A percentile compares a stretch with the other conserved stretches of the same genome.
These are phyloP conservation scores for Amphimedon queenslandica DNA, from an alignment of 37 sponge, comb jelly and placozoan species.

Conservation along the genomic window DNA sequence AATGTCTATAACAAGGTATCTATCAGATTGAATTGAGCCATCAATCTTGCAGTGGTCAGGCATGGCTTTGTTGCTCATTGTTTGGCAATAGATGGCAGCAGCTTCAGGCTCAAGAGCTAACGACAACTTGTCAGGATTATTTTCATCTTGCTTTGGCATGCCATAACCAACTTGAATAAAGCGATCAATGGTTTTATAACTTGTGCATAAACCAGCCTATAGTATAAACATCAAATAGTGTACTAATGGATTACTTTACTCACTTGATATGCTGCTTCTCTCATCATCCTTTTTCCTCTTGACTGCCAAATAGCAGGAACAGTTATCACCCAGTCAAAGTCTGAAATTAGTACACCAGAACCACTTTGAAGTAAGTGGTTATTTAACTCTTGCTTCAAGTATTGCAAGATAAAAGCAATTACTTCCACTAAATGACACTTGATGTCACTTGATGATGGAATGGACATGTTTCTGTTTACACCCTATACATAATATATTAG, in stretches of 20 bases:
- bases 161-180: background rate
- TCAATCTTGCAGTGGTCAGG: background rate
- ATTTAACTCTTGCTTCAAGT: constrained; percentile 25
- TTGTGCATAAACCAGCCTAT: constrained; percentile 45
- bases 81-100: constrained; percentile 31
- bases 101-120: constrained; percentile 40
- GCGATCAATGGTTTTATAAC: background rate
- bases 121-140: constrained; percentile 22
- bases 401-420: constrained; percentile 34
- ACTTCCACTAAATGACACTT: constrained; percentile 39
- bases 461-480: constrained; percentile 16
- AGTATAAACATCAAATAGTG: background rate
- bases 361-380: background rate
- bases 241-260: background rate
- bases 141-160: background rate
- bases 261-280: constrained; percentile 60
- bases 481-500: constrained; percentile 7
- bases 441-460: constrained; percentile 26
- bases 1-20: constrained; percentile 28
- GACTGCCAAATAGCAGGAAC: constrained; percentile 65
- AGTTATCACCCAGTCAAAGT: constrained; percentile 57
- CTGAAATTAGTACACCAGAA: background rate
- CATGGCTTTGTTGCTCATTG: background rate
- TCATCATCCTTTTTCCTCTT: constrained; percentile 53
- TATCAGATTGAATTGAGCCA: background rate